phyloP scores from a whole-genome alignment of 2,888 invertebrate genomes.

The Megaustenia siamemsis region DNA sequence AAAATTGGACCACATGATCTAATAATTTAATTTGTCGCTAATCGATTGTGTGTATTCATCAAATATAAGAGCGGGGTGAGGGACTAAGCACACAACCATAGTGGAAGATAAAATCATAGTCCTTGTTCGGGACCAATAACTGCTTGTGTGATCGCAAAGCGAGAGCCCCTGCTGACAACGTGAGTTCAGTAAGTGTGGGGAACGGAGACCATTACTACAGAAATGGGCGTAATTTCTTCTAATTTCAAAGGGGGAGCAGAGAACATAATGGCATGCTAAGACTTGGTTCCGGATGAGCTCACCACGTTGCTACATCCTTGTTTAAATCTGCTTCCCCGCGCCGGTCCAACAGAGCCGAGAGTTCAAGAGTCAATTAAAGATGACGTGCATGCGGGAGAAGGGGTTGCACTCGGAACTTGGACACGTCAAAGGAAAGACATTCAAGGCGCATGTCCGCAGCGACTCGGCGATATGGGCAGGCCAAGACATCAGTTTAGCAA shows the following conservation, averaged over 20 bases:
- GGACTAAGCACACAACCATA: background rate
- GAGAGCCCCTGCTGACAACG: background rate
- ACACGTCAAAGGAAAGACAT: constrained; percentile 14
- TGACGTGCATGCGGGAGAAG: constrained; percentile 19
- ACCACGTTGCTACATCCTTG: background rate
- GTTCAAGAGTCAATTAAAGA: constrained; percentile 53
- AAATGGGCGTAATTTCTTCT: constrained; percentile 29
- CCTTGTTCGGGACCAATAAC: background rate
- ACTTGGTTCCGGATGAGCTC: constrained; percentile 32
- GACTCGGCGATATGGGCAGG: constrained; percentile 27
- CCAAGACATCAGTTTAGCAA: constrained; percentile 4
- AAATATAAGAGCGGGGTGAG: background rate
- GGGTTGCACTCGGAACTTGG: constrained; percentile 16
- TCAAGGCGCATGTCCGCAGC: constrained; percentile 6
- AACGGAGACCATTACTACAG: background rate
- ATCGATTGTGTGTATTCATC: background rate
- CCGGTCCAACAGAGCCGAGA: background rate
- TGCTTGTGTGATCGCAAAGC: too few relatives aligned
- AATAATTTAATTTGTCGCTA: background rate
- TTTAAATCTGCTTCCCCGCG: constrained; percentile 32
- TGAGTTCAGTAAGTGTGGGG: background rate
- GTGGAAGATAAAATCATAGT: background rate
- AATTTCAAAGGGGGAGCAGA: constrained; percentile 18
- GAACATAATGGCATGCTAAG: background rate
- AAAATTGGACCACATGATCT: constrained; percentile 10